Evolutionary conservation across 2,797 vertebrate species (phyloP).

Genomic region (Pygocentrus nattereri): DNA sequence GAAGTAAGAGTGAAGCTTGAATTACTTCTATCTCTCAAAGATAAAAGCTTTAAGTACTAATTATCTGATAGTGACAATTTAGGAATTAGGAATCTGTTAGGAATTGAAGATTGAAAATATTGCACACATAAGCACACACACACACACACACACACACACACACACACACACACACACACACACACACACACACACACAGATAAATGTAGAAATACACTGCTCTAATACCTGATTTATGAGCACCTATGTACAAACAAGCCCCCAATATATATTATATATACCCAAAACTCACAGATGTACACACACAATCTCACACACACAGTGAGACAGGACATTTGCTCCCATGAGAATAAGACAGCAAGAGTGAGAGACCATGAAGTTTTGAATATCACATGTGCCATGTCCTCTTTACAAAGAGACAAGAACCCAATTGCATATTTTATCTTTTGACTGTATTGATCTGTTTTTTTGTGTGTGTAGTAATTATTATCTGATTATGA

Average conservation of each 20-base stretch:
- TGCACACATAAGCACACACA: too few relatives aligned
- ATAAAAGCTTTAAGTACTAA: too few relatives aligned
- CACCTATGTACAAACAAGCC: constrained; percentile 9
- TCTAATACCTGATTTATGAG: background rate
- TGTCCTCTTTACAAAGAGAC: constrained; percentile 29
- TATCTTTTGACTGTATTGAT: constrained; percentile 51
- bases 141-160: too few relatives aligned
- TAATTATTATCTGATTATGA: constrained; percentile 23
- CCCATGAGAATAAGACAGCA: constrained; percentile 48
- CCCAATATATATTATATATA: constrained; percentile 7
- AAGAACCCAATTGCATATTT: constrained; percentile 24
- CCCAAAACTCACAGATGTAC: constrained; percentile 24
- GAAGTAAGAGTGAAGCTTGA: too few relatives aligned
- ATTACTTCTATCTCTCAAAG: too few relatives aligned
- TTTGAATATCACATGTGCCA: constrained; percentile 41
- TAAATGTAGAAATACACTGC: too few relatives aligned
- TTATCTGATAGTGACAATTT: too few relatives aligned
- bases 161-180: too few relatives aligned
- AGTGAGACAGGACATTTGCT: constrained; percentile 37
- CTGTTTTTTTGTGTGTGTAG: constrained; percentile 55
- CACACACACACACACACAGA: background rate
- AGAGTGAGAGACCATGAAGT: constrained; percentile 34
- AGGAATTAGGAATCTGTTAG: too few relatives aligned
- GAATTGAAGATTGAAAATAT: too few relatives aligned
- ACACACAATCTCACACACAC: constrained; percentile 15